Evolutionary conservation across 2,797 vertebrate genomes (phyloP).

Genomic region (Hyperoplus immaculatus): DNA sequence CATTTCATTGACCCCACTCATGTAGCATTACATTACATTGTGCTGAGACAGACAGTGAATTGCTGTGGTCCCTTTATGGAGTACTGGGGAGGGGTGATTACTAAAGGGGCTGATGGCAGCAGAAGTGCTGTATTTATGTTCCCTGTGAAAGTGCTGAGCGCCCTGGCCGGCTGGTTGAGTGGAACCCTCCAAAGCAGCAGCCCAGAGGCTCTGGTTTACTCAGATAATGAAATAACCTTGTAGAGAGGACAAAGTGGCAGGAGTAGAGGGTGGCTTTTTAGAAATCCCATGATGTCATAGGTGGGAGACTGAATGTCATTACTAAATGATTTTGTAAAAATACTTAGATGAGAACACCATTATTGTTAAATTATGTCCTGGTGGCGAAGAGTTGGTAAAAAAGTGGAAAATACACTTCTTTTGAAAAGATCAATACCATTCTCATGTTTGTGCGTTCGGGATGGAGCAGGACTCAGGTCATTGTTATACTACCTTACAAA

Average conservation of each 20-base stretch:
- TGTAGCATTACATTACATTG: background rate
- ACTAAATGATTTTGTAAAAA: constrained; percentile 1
- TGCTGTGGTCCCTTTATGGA: constrained; percentile 64
- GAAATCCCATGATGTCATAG: constrained; percentile 14
- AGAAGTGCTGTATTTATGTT: constrained; percentile 76
- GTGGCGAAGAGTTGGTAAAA: background rate
- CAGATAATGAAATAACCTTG: constrained; percentile 55
- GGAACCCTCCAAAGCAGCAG: constrained; percentile 47
- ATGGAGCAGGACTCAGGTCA: background rate
- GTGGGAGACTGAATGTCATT: background rate
- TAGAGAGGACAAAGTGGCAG: constrained; percentile 27
- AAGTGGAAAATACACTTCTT: background rate
- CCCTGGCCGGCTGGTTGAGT: constrained; percentile 38
- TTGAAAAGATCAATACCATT: background rate
- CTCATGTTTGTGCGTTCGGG: background rate
- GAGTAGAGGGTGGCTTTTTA: constrained; percentile 3
- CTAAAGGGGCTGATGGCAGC: constrained; percentile 79
- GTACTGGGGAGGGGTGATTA: constrained; percentile 71
- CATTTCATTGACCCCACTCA: constrained; percentile 56
- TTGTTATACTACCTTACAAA: background rate
- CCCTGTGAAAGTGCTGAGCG: constrained; percentile 63
- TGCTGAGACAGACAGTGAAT: constrained; percentile 72
- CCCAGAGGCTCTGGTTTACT: constrained; percentile 56
- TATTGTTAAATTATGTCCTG: background rate
- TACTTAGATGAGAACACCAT: background rate